Conservation (phyloP, 2,797 vertebrate species). For the Semotilus atromaculatus region DNA sequence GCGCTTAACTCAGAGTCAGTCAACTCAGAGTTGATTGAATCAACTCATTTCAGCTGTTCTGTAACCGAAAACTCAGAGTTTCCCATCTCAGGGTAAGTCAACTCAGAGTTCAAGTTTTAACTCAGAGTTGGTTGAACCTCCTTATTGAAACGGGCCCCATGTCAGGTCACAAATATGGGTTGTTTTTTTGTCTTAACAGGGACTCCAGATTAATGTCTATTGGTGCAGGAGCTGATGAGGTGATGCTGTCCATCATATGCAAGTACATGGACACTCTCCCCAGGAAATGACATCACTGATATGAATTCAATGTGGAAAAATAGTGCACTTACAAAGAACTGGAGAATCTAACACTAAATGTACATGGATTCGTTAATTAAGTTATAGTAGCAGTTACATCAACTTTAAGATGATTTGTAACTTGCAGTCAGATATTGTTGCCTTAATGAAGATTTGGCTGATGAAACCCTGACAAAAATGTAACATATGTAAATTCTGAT, state of each 20-base stretch:
- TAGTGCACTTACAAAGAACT: slow-evolving; percentile 62
- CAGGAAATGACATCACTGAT: slow-evolving; percentile 58
- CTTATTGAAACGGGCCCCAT: too few species aligned
- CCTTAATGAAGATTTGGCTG: not conserved
- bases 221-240: slow-evolving; percentile 87
- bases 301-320: not conserved
- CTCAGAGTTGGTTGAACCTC: too few species aligned
- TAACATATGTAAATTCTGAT: slow-evolving; percentile 12
- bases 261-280: slow-evolving; percentile 86
- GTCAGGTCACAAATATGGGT: not conserved
- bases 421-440: not conserved
- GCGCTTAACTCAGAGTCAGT: too few species aligned
- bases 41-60: too few species aligned
- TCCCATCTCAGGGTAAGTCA: too few species aligned
- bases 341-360: not conserved
- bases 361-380: not conserved
- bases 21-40: too few species aligned
- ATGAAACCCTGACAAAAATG: not conserved
- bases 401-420: not conserved
- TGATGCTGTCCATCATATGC: slow-evolving; percentile 87
- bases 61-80: too few species aligned
- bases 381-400: not conserved
- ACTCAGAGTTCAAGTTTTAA: too few species aligned
- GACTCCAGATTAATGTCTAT: slow-evolving; percentile 84
- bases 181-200: slow-evolving; percentile 66